A percentile compares a stretch with the other conserved stretches of the same genome.
phyloP scores from a whole-genome alignment of 2,888 invertebrate genomes.

The Zeuzera pyrina region DNA sequence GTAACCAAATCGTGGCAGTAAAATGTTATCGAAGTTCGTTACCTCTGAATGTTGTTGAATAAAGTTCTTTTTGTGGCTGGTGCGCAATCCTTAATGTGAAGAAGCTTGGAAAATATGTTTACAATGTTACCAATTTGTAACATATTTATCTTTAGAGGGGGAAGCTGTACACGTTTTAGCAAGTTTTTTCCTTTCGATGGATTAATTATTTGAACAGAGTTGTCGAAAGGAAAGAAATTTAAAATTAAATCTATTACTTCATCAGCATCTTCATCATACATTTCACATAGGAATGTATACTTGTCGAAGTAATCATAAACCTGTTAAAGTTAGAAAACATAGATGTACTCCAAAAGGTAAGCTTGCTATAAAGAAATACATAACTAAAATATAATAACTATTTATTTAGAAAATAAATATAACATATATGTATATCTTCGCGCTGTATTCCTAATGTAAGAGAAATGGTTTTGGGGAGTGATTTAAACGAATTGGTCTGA shows the following conservation, averaged over 20 bases:
- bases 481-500: no score
- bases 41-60: slow-evolving; percentile 77
- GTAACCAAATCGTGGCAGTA: no score
- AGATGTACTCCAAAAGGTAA: no score
- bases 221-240: slow-evolving; percentile 83
- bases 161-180: slow-evolving; percentile 76
- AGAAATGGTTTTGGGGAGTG: no score
- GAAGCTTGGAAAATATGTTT: slow-evolving; percentile 80
- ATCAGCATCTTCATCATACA: slow-evolving; percentile 86
- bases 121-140: slow-evolving; percentile 83
- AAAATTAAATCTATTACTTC: slow-evolving; percentile 79
- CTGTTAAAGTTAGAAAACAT: slow-evolving; percentile 22
- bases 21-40: no score
- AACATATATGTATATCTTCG: no score
- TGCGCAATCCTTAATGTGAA: slow-evolving; percentile 80
- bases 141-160: slow-evolving; percentile 75
- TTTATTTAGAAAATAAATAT: no score
- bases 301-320: slow-evolving; percentile 69
- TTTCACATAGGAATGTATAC: slow-evolving; percentile 81
- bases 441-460: no score
- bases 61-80: slow-evolving; percentile 77
- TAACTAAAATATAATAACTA: no score
- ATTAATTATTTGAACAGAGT: slow-evolving; percentile 84
- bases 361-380: no score
- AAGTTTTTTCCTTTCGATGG: slow-evolving; percentile 72